Evolutionary conservation across 2,888 invertebrate genomes (phyloP).

Genomic region (Hydrotaea diabolus): DNA sequence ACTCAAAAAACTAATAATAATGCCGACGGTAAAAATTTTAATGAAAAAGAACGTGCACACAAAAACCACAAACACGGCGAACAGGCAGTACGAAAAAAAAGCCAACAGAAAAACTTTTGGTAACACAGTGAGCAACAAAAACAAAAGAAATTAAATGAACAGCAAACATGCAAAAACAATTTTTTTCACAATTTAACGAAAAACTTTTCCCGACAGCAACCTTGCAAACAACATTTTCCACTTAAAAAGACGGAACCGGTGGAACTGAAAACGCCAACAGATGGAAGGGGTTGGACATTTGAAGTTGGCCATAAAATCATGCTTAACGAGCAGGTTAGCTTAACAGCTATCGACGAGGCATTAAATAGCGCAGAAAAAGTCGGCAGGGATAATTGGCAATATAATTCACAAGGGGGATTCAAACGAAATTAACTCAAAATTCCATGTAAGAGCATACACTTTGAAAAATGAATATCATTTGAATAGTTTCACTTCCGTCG

Average conservation of each 20-base stretch:
- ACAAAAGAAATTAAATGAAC: neutral
- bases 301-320: neutral
- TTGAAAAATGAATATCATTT: no score
- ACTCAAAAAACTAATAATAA: slow-evolving; percentile 24
- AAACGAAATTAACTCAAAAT: no score
- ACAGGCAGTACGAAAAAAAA: neutral
- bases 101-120: slow-evolving; percentile 37
- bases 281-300: neutral
- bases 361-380: no score
- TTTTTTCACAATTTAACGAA: slow-evolving; percentile 27
- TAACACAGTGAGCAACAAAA: slow-evolving; percentile 23
- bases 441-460: no score
- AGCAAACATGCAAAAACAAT: slow-evolving; percentile 6
- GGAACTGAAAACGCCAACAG: neutral
- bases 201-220: slow-evolving; percentile 51
- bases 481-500: no score
- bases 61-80: slow-evolving; percentile 31
- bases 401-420: no score
- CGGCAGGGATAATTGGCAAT: no score
- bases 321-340: neutral
- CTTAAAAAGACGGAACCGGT: slow-evolving; percentile 68
- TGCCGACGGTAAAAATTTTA: slow-evolving; percentile 41
- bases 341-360: no score
- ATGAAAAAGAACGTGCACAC: slow-evolving; percentile 21
- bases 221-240: slow-evolving; percentile 76